A percentile compares a stretch with the other conserved stretches of the same genome.
These are phyloP conservation scores for Phortica okadai DNA, from an alignment of 2,888 invertebrate species.

Conservation along the genomic window DNA sequence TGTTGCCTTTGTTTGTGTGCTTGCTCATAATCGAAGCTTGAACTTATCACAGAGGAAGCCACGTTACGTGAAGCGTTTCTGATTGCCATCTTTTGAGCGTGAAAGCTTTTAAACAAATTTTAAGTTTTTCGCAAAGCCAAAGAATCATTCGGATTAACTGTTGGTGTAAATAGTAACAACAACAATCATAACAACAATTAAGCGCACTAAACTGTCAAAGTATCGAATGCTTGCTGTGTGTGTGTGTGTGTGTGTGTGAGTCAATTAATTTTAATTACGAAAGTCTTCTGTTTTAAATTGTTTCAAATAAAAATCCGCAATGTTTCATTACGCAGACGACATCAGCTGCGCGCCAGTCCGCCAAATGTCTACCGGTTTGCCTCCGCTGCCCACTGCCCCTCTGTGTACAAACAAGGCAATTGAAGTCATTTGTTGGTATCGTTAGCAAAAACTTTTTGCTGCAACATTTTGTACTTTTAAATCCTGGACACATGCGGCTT, in stretches of 20 bases:
- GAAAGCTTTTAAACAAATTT: too few relatives aligned
- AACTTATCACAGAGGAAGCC: too few relatives aligned
- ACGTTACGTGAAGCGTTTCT: too few relatives aligned
- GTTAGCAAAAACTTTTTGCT: conserved; percentile 19
- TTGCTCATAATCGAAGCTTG: too few relatives aligned
- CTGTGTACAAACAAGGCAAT: neutral
- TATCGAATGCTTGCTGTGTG: neutral
- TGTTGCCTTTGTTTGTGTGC: too few relatives aligned
- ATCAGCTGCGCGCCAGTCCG: neutral
- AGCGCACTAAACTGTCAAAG: too few relatives aligned
- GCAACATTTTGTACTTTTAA: neutral
- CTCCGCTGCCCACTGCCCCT: neutral
- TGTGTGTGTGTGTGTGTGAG: neutral
- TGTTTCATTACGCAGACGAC: neutral
- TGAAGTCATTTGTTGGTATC: neutral
- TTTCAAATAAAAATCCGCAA: neutral
- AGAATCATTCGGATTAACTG: too few relatives aligned
- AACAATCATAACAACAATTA: too few relatives aligned
- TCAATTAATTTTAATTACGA: conserved; percentile 3
- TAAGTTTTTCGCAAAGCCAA: too few relatives aligned
- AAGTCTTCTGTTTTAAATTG: neutral
- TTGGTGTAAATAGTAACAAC: too few relatives aligned
- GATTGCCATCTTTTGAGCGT: too few relatives aligned
- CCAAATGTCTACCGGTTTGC: neutral
- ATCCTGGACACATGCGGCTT: conserved; percentile 24